Evolutionary conservation across 2,797 vertebrate genomes (phyloP), one percentile per base, ranked within the genome.

Genomic region (Pseudochromis fuscus): DNA sequence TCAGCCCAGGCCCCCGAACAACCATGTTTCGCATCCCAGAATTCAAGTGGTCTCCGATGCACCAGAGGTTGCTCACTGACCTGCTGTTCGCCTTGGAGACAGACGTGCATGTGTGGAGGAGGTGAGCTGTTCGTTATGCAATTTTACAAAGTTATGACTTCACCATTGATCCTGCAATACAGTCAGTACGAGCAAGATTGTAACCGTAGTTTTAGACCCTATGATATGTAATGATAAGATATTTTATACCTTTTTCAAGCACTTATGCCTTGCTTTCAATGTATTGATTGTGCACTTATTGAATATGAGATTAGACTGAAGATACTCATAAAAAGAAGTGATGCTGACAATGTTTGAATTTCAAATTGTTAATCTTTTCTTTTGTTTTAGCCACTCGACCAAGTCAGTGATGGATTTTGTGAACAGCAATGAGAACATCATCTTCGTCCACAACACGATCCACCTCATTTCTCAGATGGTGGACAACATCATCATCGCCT

Each of bases 391-490:
- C 93, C 98, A 99, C 92, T 98, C 98, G 30, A 98, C 98, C 49
- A 99, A 99, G 89, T 99, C 98, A 16, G 97, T 99, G 68, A 99
- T 99, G 98, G 98, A 99, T 91, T 99, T 99, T 86, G 98, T 99
- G 89, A 99, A 99, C 94, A 99, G 98, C 94, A 99, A 99, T 79
- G 98, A 99, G 92, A 99, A 99, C 91, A 99, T 99, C 93, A 99
- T 99, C 93, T 99, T 99, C 85, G 98, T 99, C 83, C 98, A 99
- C 94, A 99, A 99, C 93, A 99, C 98, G 62, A 99, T 99, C 90
- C 98, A 99, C 94, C 97, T 99, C 90, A 99, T 99, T 91, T 99
- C 98, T 85, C 98, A 99, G 94, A 99, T 99, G 98, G 98, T 99
- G 88, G 98, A 99, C 94, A 99, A 99, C 94, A 98, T 99, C 92